Evolutionary conservation across 2,797 vertebrate genomes (phyloP).

Genomic region (Microctenopoma lineatum): DNA sequence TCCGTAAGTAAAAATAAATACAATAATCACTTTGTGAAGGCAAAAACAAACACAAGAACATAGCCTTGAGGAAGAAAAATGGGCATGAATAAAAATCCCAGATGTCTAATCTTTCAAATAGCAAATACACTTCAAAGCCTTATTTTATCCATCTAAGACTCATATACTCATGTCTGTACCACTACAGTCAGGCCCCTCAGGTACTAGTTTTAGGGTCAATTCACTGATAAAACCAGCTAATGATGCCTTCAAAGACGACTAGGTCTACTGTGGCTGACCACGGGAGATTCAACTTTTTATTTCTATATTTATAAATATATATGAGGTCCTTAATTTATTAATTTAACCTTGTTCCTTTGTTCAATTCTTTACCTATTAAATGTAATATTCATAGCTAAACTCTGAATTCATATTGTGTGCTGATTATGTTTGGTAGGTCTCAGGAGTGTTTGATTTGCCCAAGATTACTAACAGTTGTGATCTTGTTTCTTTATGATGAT

Average conservation of each 20-base stretch:
- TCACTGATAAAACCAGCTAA: slow-evolving; percentile 83
- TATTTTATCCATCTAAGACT: slow-evolving; percentile 84
- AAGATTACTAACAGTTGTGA: slow-evolving; percentile 47
- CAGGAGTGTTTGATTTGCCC: slow-evolving; percentile 43
- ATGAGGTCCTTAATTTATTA: slow-evolving; percentile 78
- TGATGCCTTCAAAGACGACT: slow-evolving; percentile 87
- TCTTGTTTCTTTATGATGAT: slow-evolving; percentile 26
- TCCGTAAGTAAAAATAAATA: slow-evolving; percentile 56
- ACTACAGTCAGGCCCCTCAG: slow-evolving; percentile 81
- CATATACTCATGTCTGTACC: slow-evolving; percentile 70
- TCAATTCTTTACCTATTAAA: slow-evolving; percentile 73
- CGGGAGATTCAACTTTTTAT: slow-evolving; percentile 77
- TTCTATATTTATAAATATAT: slow-evolving; percentile 78
- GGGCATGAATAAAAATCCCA: slow-evolving; percentile 84
- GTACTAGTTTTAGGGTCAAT: slow-evolving; percentile 84
- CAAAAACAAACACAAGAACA: slow-evolving; percentile 59
- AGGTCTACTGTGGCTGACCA: slow-evolving; percentile 82
- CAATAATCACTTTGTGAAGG: slow-evolving; percentile 69
- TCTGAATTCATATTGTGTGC: slow-evolving; percentile 49
- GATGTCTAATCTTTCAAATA: slow-evolving; percentile 85
- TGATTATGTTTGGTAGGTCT: slow-evolving; percentile 68
- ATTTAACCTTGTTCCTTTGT: slow-evolving; percentile 73
- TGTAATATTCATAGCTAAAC: slow-evolving; percentile 70
- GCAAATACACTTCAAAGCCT: slow-evolving; percentile 87
- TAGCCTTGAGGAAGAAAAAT: slow-evolving; percentile 79